These are phyloP conservation scores for Stictocephala bisonia DNA, from an alignment of 2,888 invertebrate genomes.

Conservation along the genomic window DNA sequence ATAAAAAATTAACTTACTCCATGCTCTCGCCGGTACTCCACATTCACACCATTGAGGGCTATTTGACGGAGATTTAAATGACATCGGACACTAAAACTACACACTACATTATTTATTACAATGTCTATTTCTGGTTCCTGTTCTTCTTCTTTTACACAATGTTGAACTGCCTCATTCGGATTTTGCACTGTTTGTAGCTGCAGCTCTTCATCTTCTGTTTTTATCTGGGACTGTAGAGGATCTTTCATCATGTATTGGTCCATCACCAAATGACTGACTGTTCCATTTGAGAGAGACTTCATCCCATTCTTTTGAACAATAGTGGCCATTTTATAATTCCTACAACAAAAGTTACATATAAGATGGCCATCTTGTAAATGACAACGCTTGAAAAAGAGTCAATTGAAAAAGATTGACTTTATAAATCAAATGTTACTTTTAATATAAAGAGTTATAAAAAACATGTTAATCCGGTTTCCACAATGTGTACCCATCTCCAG, in stretches of 20 bases:
- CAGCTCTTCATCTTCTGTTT: conserved; percentile 26
- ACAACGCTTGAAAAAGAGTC: too few species aligned
- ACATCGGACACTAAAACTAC: conserved; percentile 96
- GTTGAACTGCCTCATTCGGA: conserved; percentile 20
- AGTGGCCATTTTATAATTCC: conserved; percentile 74
- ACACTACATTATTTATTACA: conserved; percentile 97
- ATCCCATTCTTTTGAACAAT: conserved; percentile 87
- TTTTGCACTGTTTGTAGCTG: conserved; percentile 37
- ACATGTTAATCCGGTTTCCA: too few species aligned
- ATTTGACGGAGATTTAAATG: conserved; percentile 95
- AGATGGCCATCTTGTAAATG: too few species aligned
- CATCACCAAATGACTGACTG: conserved; percentile 61
- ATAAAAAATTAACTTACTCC: conserved; percentile 79
- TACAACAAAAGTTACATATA: conserved; percentile 42
- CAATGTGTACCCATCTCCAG: too few species aligned
- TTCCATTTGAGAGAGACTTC: conserved; percentile 78
- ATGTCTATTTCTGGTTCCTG: conserved; percentile 88
- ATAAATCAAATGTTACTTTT: too few species aligned
- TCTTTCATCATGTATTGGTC: conserved; percentile 17
- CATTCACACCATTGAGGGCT: conserved; percentile 91
- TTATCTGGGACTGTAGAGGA: conserved; percentile 4
- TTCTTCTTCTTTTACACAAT: conserved; percentile 59
- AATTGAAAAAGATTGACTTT: too few species aligned
- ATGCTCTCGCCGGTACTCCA: conserved; percentile 94
- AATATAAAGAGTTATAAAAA: too few species aligned